Evolutionary conservation across 2,888 invertebrate species (phyloP), one percentile per base, ranked within the genome.

Genomic region (Carcina quercana): DNA sequence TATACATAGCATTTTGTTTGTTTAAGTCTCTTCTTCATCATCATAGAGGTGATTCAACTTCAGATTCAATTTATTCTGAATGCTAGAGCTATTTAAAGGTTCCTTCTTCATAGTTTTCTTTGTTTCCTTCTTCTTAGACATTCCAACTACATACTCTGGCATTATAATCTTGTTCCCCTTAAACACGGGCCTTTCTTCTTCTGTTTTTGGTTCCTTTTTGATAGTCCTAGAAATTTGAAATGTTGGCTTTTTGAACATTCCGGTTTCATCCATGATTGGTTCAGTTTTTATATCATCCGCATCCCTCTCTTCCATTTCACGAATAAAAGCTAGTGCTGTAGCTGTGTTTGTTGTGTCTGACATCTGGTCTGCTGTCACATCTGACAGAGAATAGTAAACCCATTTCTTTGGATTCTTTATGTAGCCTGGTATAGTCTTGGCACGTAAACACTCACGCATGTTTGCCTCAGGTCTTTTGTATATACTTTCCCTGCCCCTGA

Each of bases 81-180:
- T 8, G n/a, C 8, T 12, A 14, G 37, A 24, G 19, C 32, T 29
- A 13, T 45, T 42, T 25, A 41, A 37, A 8, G 32, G 30, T 5
- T 44, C 40, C 38, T 57, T 55, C 43, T 52, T 47, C 12, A 40
- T 11, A 31, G 40, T 4, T 35, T 43, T 44, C 55, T 75, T 85
- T 37, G 75, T 86, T 34, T 76, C 75, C 51, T 80, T 87, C 44
- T 78, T 85, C 28, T 68, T 72, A 45, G 86, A 87, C 44, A 86
- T 85, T 0, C 94, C 94, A 35, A 94, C 87, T 10, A 92, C 88
- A 84, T 94, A 94, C 54, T 94, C 94, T 0, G 94, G 94, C 91
- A 94, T 91, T 0, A 93, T 72, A 25, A 92, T 59, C 70, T 92
- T 94, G 34, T 88, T 89, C 38, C 86, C 88, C 53, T 86, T 87